These are phyloP conservation scores for Polylopha cassiicola DNA, from an alignment of 2,888 invertebrate genomes.

Conservation along the genomic window DNA sequence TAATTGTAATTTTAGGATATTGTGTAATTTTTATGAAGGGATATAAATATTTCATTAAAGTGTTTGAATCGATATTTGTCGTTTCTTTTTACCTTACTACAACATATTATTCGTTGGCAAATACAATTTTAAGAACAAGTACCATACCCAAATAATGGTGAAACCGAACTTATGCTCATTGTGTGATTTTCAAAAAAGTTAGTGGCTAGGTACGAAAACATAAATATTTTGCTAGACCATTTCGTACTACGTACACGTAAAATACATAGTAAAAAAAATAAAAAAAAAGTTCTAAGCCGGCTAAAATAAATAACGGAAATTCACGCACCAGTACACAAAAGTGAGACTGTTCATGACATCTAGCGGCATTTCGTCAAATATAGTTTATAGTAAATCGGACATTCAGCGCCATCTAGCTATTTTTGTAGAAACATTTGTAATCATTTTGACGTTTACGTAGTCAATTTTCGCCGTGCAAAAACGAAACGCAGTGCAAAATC, in stretches of 20 bases:
- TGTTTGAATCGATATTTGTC: slow-evolving; percentile 10
- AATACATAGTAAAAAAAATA: no score
- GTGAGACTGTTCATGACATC: no score
- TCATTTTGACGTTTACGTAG: no score
- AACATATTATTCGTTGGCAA: background rate
- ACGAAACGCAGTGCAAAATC: slow-evolving; percentile 1
- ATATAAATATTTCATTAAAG: slow-evolving; percentile 19
- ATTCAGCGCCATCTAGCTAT: background rate
- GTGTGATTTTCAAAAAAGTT: no score
- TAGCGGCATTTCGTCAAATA: no score
- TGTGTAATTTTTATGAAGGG: slow-evolving; percentile 17
- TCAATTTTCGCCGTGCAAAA: slow-evolving; percentile 3
- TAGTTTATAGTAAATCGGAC: background rate
- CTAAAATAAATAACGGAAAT: no score
- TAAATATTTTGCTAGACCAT: no score
- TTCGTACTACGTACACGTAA: no score
- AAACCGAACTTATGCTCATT: no score
- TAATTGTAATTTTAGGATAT: slow-evolving; percentile 17
- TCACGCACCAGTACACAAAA: no score
- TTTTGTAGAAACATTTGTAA: background rate
- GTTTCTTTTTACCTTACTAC: background rate
- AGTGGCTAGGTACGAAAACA: no score
- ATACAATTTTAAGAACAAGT: background rate
- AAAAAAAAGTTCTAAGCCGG: no score
- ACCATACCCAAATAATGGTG: background rate